Evolutionary conservation across 2,888 invertebrate species (phyloP).

Genomic region (Chloroclysta siterata): DNA sequence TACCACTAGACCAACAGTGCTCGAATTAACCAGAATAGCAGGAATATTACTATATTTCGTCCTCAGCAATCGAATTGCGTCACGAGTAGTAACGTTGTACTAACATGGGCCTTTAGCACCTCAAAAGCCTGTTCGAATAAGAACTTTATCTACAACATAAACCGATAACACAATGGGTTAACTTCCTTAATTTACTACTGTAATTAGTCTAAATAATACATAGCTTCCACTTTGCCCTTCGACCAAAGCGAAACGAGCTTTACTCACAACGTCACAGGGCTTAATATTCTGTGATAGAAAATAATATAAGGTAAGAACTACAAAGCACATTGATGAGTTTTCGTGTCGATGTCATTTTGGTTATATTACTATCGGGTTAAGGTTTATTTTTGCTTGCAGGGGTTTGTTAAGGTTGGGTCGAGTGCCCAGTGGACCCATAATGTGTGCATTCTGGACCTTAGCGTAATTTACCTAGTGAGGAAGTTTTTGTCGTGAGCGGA

Average conservation of each 20-base stretch:
- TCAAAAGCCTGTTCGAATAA: constrained; percentile 26
- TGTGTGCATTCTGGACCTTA: constrained; percentile 53
- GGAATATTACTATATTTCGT: no score
- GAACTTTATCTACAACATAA: constrained; percentile 49
- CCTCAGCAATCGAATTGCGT: neutral
- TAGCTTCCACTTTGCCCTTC: constrained; percentile 21
- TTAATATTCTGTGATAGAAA: constrained; percentile 10
- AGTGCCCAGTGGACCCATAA: constrained; percentile 45
- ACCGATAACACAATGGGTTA: constrained; percentile 46
- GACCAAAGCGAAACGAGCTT: constrained; percentile 16
- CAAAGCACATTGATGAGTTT: constrained; percentile 22
- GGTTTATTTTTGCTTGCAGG: constrained; percentile 15
- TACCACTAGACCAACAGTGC: no score
- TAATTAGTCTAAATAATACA: constrained; percentile 53
- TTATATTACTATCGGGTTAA: neutral
- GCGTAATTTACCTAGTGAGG: constrained; percentile 44
- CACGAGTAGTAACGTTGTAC: neutral
- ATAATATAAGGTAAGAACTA: constrained; percentile 20
- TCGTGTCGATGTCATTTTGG: constrained; percentile 1
- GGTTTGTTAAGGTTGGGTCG: constrained; percentile 15
- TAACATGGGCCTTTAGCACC: constrained; percentile 5
- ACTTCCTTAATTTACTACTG: constrained; percentile 54
- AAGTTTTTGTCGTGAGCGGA: constrained; percentile 54
- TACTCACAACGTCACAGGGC: constrained; percentile 6
- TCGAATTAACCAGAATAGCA: no score